These are phyloP conservation scores for Pristionchus exspectatus DNA, from an alignment of 2,888 invertebrate genomes.

Conservation along the genomic window DNA sequence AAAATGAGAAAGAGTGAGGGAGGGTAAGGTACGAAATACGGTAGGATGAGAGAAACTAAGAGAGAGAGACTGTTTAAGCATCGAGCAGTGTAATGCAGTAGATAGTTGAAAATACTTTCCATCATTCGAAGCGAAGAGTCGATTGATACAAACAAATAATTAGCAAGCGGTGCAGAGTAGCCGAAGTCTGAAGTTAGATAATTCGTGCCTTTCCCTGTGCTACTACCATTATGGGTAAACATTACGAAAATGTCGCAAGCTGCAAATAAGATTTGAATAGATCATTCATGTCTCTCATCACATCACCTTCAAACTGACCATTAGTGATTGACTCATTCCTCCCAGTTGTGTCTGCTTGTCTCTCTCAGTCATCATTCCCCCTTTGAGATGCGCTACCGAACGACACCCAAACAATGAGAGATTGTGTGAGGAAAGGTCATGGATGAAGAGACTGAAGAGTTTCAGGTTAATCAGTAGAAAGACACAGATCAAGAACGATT, in stretches of 20 bases:
- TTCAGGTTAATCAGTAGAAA: neutral
- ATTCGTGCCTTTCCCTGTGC: neutral
- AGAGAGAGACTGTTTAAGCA: conserved; percentile 9
- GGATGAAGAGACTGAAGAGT: neutral
- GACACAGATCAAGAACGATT: no score
- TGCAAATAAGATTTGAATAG: neutral
- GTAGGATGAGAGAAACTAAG: neutral
- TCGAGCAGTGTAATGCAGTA: neutral
- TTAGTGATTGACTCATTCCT: neutral
- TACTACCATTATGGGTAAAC: neutral
- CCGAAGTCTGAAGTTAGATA: neutral
- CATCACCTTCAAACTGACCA: neutral
- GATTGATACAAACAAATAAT: neutral
- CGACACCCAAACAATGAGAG: conserved; percentile 28
- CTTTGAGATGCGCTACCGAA: conserved; percentile 10
- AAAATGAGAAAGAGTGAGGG: neutral
- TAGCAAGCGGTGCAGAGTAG: neutral
- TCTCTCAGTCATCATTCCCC: neutral
- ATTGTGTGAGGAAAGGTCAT: neutral
- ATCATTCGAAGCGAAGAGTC: neutral
- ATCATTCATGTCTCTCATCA: neutral
- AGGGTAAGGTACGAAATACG: neutral
- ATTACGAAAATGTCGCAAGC: neutral
- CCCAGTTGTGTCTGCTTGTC: neutral
- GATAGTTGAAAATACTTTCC: neutral